Evolutionary conservation across 2,797 vertebrate genomes (phyloP).

Genomic region (Xiphophorus birchmanni): DNA sequence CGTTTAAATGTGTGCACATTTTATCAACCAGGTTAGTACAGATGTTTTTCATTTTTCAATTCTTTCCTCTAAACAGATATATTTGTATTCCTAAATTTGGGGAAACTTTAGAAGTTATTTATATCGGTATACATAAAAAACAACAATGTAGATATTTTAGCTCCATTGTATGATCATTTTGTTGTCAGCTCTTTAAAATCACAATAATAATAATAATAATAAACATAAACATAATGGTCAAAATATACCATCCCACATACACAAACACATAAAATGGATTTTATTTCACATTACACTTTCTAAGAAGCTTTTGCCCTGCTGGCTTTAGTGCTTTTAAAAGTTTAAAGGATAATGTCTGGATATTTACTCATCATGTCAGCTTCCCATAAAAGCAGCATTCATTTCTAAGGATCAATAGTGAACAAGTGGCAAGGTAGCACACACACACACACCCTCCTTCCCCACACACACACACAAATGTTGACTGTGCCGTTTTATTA

Average conservation of each 20-base stretch:
- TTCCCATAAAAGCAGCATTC: conserved; percentile 71
- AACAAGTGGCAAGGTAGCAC: conserved; percentile 50
- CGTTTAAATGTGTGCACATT: neutral
- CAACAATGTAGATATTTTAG: neutral
- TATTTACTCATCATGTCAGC: conserved; percentile 76
- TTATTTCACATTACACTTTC: conserved; percentile 22
- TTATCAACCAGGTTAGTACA: neutral
- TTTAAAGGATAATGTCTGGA: conserved; percentile 63
- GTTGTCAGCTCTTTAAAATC: conserved; percentile 11
- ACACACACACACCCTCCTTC: conserved; percentile 12
- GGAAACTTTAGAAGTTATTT: neutral
- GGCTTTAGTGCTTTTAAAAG: conserved; percentile 56
- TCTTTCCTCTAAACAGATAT: neutral
- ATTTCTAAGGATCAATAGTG: conserved; percentile 67
- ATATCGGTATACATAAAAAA: neutral
- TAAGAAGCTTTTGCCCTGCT: conserved; percentile 31
- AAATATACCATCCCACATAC: neutral
- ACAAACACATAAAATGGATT: conserved; percentile 19
- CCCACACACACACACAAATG: conserved; percentile 36
- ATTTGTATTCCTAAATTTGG: neutral
- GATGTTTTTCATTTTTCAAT: neutral
- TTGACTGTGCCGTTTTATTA: conserved; percentile 73
- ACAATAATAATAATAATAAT: neutral
- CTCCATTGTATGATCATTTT: neutral
- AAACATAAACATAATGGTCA: neutral